Evolutionary conservation across 2,888 invertebrate species (phyloP).

Genomic region (Aphodius granarius): DNA sequence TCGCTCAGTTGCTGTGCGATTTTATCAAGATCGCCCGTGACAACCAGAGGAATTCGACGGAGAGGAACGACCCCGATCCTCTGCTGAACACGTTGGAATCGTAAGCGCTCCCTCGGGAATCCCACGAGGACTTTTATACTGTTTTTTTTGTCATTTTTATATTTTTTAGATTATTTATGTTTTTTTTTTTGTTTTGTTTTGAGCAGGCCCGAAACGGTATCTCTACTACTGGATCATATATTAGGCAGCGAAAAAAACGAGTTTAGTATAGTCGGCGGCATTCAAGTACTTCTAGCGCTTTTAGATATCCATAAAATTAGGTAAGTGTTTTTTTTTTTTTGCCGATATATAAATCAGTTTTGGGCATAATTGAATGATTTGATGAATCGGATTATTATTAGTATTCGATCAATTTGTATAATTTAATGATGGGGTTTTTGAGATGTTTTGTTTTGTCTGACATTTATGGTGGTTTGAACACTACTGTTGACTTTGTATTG

Average conservation of each 20-base stretch:
- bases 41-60: slow-evolving; percentile 59
- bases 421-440: no score
- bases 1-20: slow-evolving; percentile 86
- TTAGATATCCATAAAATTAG: slow-evolving; percentile 59
- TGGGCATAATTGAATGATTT: no score
- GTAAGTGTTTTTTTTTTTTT: no score
- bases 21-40: slow-evolving; percentile 71
- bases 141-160: slow-evolving; percentile 6
- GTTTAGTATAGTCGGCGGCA: slow-evolving; percentile 77
- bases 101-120: slow-evolving; percentile 57
- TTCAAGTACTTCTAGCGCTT: slow-evolving; percentile 76
- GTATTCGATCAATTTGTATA: no score
- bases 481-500: no score
- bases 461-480: no score
- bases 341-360: no score
- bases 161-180: neutral
- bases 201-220: slow-evolving; percentile 61
- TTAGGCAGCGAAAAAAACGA: slow-evolving; percentile 67
- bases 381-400: no score
- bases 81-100: slow-evolving; percentile 74
- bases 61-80: slow-evolving; percentile 69
- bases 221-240: slow-evolving; percentile 73
- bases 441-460: no score
- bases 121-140: neutral
- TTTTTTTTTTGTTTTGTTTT: slow-evolving; percentile 26